A percentile compares a stretch with the other conserved stretches of the same genome.
These are phyloP conservation scores for Lytechinus variegatus DNA, from an alignment of 35 echinoderm and acorn worm species.

Conservation along the genomic window DNA sequence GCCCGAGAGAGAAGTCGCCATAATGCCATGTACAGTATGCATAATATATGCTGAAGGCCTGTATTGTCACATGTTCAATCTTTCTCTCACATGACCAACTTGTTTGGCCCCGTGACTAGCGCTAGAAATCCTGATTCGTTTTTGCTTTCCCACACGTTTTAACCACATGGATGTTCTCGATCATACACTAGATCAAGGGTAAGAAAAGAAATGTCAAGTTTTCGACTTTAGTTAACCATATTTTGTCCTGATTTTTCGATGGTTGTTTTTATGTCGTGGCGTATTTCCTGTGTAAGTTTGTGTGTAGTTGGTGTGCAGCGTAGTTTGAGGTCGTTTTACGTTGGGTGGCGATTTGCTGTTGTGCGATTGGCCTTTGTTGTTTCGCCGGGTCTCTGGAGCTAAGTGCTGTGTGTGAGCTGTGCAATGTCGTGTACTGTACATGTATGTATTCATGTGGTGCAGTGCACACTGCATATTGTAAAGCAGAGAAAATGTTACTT, in stretches of 20 bases:
- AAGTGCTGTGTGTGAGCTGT: not conserved
- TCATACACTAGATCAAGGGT: conserved; percentile 72
- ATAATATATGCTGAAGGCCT: not conserved
- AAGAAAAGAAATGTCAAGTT: conserved; percentile 30
- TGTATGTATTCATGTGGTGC: no score
- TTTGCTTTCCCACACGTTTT: conserved; percentile 59
- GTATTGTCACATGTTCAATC: conserved; percentile 74
- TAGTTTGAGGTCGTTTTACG: conserved; percentile 40
- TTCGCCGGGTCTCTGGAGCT: not conserved
- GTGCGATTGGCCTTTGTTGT: conserved; percentile 40
- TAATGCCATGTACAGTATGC: no score
- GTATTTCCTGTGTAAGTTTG: conserved; percentile 34
- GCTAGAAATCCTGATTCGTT: conserved; percentile 80
- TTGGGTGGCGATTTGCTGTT: not conserved
- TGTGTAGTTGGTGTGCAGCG: not conserved
- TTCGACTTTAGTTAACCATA: not conserved
- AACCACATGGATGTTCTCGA: conserved; percentile 79
- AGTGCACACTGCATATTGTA: no score
- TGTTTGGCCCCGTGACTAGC: conserved; percentile 81
- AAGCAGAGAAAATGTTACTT: no score
- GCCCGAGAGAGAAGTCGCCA: no score
- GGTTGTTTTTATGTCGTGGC: not conserved
- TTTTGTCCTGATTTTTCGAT: not conserved
- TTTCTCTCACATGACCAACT: conserved; percentile 80
- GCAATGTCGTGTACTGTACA: not conserved